phyloP scores from a whole-genome alignment of 2,113 vertebrate genomes.

The Talpa occidentalis region DNA sequence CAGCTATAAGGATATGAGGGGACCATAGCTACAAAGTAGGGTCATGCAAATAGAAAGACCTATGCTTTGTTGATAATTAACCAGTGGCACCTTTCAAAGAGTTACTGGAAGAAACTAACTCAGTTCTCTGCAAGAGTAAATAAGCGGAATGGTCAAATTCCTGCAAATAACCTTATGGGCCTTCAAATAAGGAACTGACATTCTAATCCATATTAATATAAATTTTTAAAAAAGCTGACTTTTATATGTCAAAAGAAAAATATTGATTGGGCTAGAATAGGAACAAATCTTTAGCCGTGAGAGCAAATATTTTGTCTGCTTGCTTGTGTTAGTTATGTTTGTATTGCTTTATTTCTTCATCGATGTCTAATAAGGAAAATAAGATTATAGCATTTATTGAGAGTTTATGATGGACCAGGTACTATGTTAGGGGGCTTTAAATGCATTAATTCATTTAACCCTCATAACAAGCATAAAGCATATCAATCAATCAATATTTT shows the following conservation, averaged over 20 bases:
- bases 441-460: background rate
- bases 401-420: too few relatives aligned
- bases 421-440: background rate
- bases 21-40: background rate
- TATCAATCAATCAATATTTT: background rate
- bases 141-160: background rate
- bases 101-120: background rate
- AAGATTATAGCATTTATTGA: background rate
- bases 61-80: background rate
- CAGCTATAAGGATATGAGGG: rapidly evolving
- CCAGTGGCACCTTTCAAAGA: background rate
- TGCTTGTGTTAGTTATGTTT: background rate
- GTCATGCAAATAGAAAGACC: background rate
- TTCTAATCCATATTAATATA: background rate
- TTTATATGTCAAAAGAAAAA: background rate
- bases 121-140: background rate
- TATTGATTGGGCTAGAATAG: background rate
- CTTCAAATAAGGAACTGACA: background rate
- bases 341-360: background rate
- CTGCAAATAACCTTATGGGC: background rate
- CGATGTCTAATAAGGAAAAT: background rate
- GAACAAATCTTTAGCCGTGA: background rate
- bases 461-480: too few relatives aligned
- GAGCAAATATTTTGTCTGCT: background rate
- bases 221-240: background rate